phyloP scores from a whole-genome alignment of 2,888 invertebrate species.

The Resseliella maxima region DNA sequence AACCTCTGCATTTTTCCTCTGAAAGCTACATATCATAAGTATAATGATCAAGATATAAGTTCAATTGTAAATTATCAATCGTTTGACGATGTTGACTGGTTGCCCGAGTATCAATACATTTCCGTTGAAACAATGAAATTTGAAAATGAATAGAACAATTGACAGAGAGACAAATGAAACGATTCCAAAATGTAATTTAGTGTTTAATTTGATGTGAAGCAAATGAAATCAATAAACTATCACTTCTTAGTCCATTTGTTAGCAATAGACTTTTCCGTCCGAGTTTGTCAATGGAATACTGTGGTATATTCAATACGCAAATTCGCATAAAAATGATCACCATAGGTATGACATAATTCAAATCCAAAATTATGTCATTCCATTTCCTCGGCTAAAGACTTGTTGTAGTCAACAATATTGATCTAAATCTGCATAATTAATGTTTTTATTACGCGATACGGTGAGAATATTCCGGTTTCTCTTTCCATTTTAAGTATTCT shows the following conservation, averaged over 20 bases:
- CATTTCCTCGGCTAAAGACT: not conserved
- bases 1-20: no score
- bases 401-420: not conserved
- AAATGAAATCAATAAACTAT: not conserved
- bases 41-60: no score
- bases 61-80: no score
- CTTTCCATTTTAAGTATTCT: not conserved
- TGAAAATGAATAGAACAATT: no score
- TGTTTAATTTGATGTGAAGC: not conserved
- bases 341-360: not conserved
- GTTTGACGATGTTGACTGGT: no score
- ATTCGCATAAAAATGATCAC: not conserved
- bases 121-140: no score
- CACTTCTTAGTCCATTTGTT: not conserved
- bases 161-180: no score
- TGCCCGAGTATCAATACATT: no score
- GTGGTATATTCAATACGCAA: not conserved
- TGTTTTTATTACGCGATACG: not conserved
- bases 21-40: no score
- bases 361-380: not conserved
- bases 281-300: not conserved
- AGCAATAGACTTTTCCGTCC: not conserved
- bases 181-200: no score
- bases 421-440: not conserved
- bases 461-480: not conserved